phyloP scores from a whole-genome alignment of 2,888 invertebrate species.

The Tethea ocularis region DNA sequence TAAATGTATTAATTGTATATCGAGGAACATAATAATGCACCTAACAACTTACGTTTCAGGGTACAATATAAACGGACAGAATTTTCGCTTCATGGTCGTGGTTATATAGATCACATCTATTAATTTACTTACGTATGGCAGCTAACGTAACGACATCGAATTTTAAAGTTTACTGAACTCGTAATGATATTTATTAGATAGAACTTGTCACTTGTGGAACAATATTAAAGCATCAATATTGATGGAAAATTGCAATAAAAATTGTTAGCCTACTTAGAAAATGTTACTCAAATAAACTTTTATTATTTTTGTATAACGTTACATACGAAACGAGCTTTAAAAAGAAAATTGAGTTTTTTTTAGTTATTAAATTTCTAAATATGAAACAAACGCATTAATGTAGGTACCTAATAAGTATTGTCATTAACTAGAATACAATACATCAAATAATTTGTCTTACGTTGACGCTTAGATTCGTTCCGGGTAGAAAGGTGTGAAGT shows the following conservation, averaged over 20 bases:
- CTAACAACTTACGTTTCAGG: not conserved
- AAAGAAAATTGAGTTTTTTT: no score
- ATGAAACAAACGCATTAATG: no score
- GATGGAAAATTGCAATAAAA: no score
- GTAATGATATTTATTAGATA: not conserved
- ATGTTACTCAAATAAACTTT: no score
- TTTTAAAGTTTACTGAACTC: not conserved
- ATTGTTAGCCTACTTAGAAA: no score
- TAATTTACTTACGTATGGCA: not conserved
- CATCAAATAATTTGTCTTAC: not conserved
- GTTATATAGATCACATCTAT: not conserved
- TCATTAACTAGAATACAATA: not conserved
- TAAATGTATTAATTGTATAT: not conserved
- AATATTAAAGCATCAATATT: no score
- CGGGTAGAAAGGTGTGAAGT: not conserved
- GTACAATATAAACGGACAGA: not conserved
- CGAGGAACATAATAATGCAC: not conserved
- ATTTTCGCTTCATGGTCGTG: not conserved
- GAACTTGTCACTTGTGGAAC: no score
- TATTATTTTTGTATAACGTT: no score
- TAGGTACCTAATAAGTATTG: not conserved
- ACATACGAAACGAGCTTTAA: no score
- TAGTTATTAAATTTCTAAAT: not conserved
- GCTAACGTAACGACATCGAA: not conserved
- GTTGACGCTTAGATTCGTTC: not conserved